Evolutionary conservation across 2,113 vertebrate genomes (phyloP).

Genomic region (Dipodomys ordii): DNA sequence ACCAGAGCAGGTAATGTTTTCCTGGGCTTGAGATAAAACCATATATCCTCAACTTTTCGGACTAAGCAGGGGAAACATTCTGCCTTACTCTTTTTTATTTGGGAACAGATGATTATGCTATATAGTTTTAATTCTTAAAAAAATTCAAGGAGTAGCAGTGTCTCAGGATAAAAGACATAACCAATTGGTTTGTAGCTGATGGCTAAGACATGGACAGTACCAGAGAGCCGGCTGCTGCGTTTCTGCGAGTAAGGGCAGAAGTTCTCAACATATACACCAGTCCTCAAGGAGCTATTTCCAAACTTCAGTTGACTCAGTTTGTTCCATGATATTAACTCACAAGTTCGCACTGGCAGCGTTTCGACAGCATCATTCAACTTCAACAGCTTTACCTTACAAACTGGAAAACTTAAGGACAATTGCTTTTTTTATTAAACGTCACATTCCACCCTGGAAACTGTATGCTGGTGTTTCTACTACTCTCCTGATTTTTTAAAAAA

Average conservation of each 20-base stretch:
- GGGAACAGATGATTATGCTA: not conserved
- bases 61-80: not conserved
- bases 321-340: not conserved
- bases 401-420: conserved; percentile 5
- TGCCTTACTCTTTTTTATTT: conserved; percentile 29
- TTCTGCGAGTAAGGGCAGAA: not conserved
- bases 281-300: not conserved
- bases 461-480: too few species aligned
- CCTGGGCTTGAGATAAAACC: not conserved
- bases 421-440: too few species aligned
- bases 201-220: not conserved
- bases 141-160: not conserved
- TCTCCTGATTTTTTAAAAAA: too few species aligned
- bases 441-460: too few species aligned
- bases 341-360: not conserved
- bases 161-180: not conserved
- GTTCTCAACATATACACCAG: too few species aligned
- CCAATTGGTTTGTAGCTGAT: not conserved
- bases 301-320: not conserved
- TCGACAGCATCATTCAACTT: conserved; percentile 12
- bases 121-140: not conserved
- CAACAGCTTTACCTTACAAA: conserved; percentile 42
- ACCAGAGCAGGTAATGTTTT: not conserved
- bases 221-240: not conserved
- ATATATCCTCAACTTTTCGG: conserved; percentile 22